Evolutionary conservation across 2,888 invertebrate genomes (phyloP), one percentile per base, ranked within the genome.

Genomic region (Arge pagana): DNA sequence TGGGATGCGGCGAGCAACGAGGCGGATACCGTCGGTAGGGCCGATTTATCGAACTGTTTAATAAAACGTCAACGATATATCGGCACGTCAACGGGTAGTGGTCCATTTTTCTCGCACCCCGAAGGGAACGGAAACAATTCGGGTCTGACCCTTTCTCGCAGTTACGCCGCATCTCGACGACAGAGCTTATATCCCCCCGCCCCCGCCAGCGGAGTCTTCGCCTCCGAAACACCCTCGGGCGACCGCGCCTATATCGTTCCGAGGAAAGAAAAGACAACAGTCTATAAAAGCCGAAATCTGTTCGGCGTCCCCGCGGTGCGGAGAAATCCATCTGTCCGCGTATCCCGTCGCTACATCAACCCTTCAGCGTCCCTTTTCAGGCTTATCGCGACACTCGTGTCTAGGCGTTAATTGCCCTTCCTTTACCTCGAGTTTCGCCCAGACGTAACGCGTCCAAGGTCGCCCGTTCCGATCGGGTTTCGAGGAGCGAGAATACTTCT

Each of bases 261-360:
- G 11, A 11, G 24, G 18, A 16, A 26, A 15, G 23, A 26, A 40
- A 40, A 40, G 26, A 40, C 40, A 40, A 40, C 10, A 31, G 11
- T 37, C 37, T 21, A n/a, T n/a, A n/a, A n/a, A n/a, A n/a, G n/a
- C n/a, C n/a, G n/a, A n/a, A n/a, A n/a, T n/a, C n/a, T n/a, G n/a
- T n/a, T n/a, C n/a, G n/a, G n/a, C 15, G 31, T 31, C 4, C 31
- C 31, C 4, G 4, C 13, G 31, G n/a, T n/a, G n/a, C 11, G 10
- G 33, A 33, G 13, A 7, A 33, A 33, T 35, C 18, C 35, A 8
- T 35, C n/a, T 35, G 7, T 26, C 26, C n/a, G 26, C 26, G 26
- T 10, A 26, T 26, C 26, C n/a, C n/a, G 8, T 26, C 26, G 8
- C 26, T 26, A 10, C 7, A n/a, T 26, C 26, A 26, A 26, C 26